phyloP scores from a whole-genome alignment of 2,888 invertebrate species.

The Agrotis exclamationis region DNA sequence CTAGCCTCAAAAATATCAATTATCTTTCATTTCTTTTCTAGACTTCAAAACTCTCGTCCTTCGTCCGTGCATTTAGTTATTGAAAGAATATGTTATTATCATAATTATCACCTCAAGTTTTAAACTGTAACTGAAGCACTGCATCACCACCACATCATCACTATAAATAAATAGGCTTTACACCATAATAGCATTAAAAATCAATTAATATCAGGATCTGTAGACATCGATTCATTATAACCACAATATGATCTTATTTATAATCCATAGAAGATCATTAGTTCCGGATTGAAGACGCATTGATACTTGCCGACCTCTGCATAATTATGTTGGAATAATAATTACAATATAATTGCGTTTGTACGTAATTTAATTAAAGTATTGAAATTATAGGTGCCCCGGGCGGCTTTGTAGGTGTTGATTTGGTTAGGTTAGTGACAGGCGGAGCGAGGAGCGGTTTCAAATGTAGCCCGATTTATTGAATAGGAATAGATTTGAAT shows the following conservation, averaged over 20 bases:
- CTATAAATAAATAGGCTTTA: conserved; percentile 28
- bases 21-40: no score
- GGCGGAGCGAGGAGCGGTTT: conserved; percentile 37
- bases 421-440: conserved; percentile 16
- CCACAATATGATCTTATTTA: conserved; percentile 56
- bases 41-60: not conserved
- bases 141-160: not conserved
- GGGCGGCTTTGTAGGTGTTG: conserved; percentile 9
- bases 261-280: conserved; percentile 49
- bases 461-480: no score
- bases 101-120: no score
- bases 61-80: no score
- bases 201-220: conserved; percentile 44
- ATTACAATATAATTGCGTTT: conserved; percentile 59
- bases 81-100: no score
- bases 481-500: no score
- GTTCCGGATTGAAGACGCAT: conserved; percentile 61
- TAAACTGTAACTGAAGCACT: not conserved
- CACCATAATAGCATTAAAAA: conserved; percentile 35
- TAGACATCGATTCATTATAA: conserved; percentile 26
- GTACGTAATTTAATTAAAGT: conserved; percentile 62
- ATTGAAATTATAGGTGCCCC: conserved; percentile 46
- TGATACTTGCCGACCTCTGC: conserved; percentile 56
- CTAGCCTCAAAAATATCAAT: no score
- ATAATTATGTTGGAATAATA: conserved; percentile 49